Percentiles rank a stretch among this genome's conserved stretches.
phyloP scores from a whole-genome alignment of 1,140 invertebrate genomes.

The Laodelphax striatellus region DNA sequence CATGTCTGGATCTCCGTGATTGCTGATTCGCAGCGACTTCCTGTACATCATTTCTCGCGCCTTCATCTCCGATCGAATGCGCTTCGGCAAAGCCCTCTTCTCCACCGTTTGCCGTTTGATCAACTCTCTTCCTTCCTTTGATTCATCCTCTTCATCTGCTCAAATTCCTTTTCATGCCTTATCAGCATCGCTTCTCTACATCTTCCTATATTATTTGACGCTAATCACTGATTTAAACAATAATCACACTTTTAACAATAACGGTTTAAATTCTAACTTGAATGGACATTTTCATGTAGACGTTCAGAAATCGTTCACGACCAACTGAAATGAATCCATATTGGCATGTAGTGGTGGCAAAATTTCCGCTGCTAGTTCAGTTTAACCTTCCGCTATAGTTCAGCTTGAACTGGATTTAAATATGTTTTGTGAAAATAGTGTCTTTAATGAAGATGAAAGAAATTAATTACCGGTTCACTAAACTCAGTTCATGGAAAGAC shows the following conservation, averaged over 20 bases:
- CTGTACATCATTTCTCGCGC: slow-evolving; percentile 91
- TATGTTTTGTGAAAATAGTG: no score
- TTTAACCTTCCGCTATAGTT: no score
- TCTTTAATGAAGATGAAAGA: no score
- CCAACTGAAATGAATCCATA: neutral
- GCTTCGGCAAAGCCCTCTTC: slow-evolving; percentile 84
- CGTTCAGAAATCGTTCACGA: neutral
- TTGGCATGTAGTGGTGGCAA: no score
- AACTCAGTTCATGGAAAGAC: no score
- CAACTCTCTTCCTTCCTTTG: slow-evolving; percentile 87
- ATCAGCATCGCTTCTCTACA: slow-evolving; percentile 50
- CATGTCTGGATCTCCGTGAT: slow-evolving; percentile 44
- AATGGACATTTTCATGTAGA: neutral
- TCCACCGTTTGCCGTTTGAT: slow-evolving; percentile 81
- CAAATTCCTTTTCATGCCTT: slow-evolving; percentile 87
- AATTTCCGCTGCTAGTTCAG: no score
- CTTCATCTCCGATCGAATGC: slow-evolving; percentile 89
- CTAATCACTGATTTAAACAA: neutral
- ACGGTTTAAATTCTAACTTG: neutral
- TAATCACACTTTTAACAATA: neutral
- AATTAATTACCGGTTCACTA: no score
- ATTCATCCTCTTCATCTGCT: slow-evolving; percentile 80
- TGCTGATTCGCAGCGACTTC: slow-evolving; percentile 72
- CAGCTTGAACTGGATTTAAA: no score
- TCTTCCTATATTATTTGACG: neutral